phyloP scores from a whole-genome alignment of 2,888 invertebrate genomes.

The Eurytoma californica region DNA sequence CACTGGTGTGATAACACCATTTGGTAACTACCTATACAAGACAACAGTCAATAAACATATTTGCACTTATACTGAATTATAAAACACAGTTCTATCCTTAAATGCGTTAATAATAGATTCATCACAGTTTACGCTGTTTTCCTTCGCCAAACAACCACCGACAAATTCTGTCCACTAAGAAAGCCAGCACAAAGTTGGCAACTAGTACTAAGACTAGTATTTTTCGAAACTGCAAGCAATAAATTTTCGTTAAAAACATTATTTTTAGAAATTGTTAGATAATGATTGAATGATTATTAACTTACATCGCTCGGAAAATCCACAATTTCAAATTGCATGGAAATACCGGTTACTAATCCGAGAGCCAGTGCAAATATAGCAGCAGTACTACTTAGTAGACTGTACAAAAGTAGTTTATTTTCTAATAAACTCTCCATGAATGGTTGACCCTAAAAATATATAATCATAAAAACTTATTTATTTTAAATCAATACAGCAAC shows the following conservation, averaged over 20 bases:
- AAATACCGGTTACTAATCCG: slow-evolving; percentile 89
- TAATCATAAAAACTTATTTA: slow-evolving; percentile 6
- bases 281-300: slow-evolving; percentile 57
- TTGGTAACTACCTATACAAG: slow-evolving; percentile 56
- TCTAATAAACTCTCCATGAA: slow-evolving; percentile 98
- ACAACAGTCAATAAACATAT: slow-evolving; percentile 58
- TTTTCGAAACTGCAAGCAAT: slow-evolving; percentile 87
- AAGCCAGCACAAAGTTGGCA: slow-evolving; percentile 91
- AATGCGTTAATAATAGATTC: slow-evolving; percentile 50
- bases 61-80: slow-evolving; percentile 51
- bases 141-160: slow-evolving; percentile 92
- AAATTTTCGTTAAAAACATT: slow-evolving; percentile 11
- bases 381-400: slow-evolving; percentile 88
- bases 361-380: slow-evolving; percentile 90
- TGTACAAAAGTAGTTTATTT: slow-evolving; percentile 94
- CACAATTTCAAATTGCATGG: slow-evolving; percentile 95
- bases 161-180: slow-evolving; percentile 88
- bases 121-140: slow-evolving; percentile 75
- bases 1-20: slow-evolving; percentile 48
- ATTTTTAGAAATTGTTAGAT: neutral
- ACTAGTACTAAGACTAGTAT: slow-evolving; percentile 88
- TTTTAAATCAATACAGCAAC: neutral
- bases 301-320: slow-evolving; percentile 93
- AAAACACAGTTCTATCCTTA: slow-evolving; percentile 48
- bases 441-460: slow-evolving; percentile 88